Evolutionary conservation across 2,888 invertebrate genomes (phyloP), one percentile per base, ranked within the genome.

Genomic region (Lepeophtheirus nordmannii): DNA sequence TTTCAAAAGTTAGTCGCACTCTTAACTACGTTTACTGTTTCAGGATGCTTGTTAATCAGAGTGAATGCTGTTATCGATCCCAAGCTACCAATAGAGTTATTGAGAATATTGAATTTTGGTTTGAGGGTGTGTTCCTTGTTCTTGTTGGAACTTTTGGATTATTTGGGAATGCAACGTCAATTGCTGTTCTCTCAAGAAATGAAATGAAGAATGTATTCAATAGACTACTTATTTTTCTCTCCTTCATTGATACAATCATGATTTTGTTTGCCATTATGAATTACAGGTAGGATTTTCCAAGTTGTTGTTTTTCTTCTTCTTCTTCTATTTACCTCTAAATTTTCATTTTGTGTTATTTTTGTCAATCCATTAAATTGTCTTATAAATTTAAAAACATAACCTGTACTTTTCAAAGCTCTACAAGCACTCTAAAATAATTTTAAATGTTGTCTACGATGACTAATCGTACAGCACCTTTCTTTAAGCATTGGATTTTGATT

Each of bases 161-260:
- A 38, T 40, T 62, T 40, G 62, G 62, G 41, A 62, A 62, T 23
- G 17, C 40, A n/a, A 30, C 20, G n/a, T 62, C 62, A 39, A 41
- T 62, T 11, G 20, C 17, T 17, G 41, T 62, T 17, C 62, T 62
- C 62, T 40, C 40, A 7, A 41, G 39, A 41, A 37, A 41, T 12
- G 39, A 37, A 20, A 62, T 62, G 62, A 37, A 40, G n/a, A 62
- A 62, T 40, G 62, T 41, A 30, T 62, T 62, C 20, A 37, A 62
- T 41, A 7, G 40, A 20, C 40, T 62, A 20, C 62, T 62, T 2
- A 41, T 62, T n/a, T 30, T 62, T 38, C 40, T 62, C 9, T 30
- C 62, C 62, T 17, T 41, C 3, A 40, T 62, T 20, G 62, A 62
- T 20, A 17, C 40, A 12, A 40, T 62, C 41, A 10, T 62, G 62